Base-by-base conservation (phyloP, 2,797 vertebrate genomes). In the Anabas testudineus region DNA sequence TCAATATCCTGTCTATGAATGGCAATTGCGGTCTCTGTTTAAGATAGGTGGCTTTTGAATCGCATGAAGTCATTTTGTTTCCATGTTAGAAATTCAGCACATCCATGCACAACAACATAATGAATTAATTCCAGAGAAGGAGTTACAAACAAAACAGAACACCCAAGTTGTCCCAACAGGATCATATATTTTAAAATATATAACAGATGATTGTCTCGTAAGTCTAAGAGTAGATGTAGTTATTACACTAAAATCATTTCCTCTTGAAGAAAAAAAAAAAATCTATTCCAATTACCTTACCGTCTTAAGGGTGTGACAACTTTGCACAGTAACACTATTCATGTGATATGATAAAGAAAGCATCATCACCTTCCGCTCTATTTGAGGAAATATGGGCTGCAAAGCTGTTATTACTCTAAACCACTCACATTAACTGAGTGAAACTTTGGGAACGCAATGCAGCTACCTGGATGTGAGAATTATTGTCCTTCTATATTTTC, bases 351-450 rank as follows among this genome's bases (percentile, higher is more conserved):
- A 49, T 71, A 42, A 70, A 58, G 34, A 63, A 75, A 85, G 65
- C 74, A 83, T 77, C 32, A 80, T 87, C 55, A 76, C 86, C 63
- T 69, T 53, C 67, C 67, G 65, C 80, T 89, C 71, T 74, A 79
- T 81, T 84, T 83, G 54, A 76, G 57, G 75, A 85, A 57, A 77
- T 76, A 59, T 49, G 49, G 22, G 75, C 10, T 26, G 46, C 67
- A 83, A 83, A 53, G 68, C 79, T 76, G 76, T 90, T 74, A 90
- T 90, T 87, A 88, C 81, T 90, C 71, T 76, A 67, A 92, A 86
- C 75, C 81, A 63, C 77, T 78, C 46, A 54, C 58, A 84, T 85
- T 81, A 88, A 68, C 72, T 74, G 58, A 10, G 59, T 56, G 19
- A 76, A 74, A 86, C 59, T 85, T 78, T 51, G 53, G 74, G 75